Evolutionary conservation across 2,113 vertebrate species (phyloP), one percentile per base, ranked within the genome.

Genomic region (Colaptes auratus): DNA sequence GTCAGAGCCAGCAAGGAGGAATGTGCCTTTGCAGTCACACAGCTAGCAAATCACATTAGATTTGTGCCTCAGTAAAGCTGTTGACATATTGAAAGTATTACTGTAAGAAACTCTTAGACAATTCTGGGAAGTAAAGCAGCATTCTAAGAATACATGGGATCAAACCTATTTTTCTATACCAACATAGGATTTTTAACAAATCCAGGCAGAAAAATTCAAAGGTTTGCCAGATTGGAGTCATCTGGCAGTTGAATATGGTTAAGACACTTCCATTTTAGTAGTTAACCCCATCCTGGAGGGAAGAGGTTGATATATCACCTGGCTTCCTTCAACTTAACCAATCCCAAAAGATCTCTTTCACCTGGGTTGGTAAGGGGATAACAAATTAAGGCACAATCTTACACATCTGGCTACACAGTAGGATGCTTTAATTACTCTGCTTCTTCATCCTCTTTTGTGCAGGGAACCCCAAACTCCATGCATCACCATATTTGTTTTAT

Each of bases 371-470:
- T 59, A 21, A 70, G 14, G 5, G 52, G 9, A 67, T 76, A 78
- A 70, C 39, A 92, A 93, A 87, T 53, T 36, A 79, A 69, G 78
- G 61, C 50, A 82, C 65, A 35, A 76, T 86, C 11, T 56, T 58
- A 9, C 39, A 83, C 64, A 83, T 63, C 52, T 94, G 93, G 60
- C 88, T 79, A 46, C 67, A 92, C 35, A 82, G 30, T 35, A 35
- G 42, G 72, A 86, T 63, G 33, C 27, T 79, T 44, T 86, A 59
- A 83, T 67, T 36, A 42, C 20, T 60, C 46, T 88, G 69, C 25
- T 71, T 72, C 72, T 76, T 60, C 10, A 59, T 28, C 7, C 14
- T 60, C 36, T 27, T 12, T 25, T 48, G 10, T 4, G 27, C 42
- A 75, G 42, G 25, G 20, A 83, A 44, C 50, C 69, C 59, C 46